A percentile compares a stretch with the other conserved stretches of the same genome.
phyloP scores from a whole-genome alignment of 2,888 invertebrate species.

The Meiosimyza platycephala region DNA sequence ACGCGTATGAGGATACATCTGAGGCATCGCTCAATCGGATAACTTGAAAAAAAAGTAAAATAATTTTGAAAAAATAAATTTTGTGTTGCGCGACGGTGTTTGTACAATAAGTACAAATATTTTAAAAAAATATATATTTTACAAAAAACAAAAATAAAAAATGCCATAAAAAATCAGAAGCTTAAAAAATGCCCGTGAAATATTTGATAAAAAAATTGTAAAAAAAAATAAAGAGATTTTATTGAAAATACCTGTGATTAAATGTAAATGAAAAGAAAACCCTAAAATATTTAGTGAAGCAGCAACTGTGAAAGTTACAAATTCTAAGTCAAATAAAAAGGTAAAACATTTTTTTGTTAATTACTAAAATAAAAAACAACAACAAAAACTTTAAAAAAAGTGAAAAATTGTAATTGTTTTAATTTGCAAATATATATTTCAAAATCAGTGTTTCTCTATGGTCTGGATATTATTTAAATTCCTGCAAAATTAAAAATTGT shows the following conservation, averaged over 20 bases:
- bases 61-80: conserved; percentile 33
- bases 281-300: conserved; percentile 13
- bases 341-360: neutral
- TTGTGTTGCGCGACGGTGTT: conserved; percentile 25
- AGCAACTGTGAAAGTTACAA: conserved; percentile 5
- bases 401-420: too few species aligned
- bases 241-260: neutral
- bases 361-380: too few species aligned
- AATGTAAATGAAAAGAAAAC: neutral
- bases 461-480: too few species aligned
- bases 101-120: conserved; percentile 35
- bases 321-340: conserved; percentile 4
- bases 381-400: too few species aligned
- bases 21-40: conserved; percentile 41
- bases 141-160: conserved; percentile 40
- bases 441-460: too few species aligned
- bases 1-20: conserved; percentile 60
- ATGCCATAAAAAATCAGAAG: conserved; percentile 36
- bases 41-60: conserved; percentile 33
- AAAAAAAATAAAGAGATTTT: conserved; percentile 1
- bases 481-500: too few species aligned
- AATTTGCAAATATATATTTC: too few species aligned
- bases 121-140: conserved; percentile 47
- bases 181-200: conserved; percentile 20
- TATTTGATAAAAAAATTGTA: conserved; percentile 3